phyloP scores from a whole-genome alignment of 2,888 invertebrate species.

The Agrochola circellaris region DNA sequence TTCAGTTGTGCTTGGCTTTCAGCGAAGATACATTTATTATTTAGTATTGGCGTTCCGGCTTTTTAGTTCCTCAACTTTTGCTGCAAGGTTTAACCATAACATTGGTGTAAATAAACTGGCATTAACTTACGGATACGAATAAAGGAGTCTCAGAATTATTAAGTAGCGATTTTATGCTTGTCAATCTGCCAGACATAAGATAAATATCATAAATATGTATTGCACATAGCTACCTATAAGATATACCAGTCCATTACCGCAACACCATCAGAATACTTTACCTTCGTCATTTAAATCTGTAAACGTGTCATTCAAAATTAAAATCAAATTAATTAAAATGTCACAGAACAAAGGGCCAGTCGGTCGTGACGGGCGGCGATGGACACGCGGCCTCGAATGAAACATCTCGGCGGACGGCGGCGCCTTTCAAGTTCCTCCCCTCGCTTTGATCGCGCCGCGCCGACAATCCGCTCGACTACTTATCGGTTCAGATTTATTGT shows the following conservation, averaged over 20 bases:
- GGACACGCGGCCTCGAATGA: slow-evolving; percentile 84
- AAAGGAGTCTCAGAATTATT: slow-evolving; percentile 14
- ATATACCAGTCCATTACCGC: slow-evolving; percentile 35
- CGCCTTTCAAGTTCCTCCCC: slow-evolving; percentile 87
- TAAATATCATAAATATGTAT: slow-evolving; percentile 1
- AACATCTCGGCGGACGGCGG: slow-evolving; percentile 81
- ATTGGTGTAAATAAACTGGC: slow-evolving; percentile 10
- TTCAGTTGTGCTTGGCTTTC: background rate
- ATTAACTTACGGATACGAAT: slow-evolving; percentile 3
- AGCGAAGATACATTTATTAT: background rate
- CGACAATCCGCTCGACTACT: slow-evolving; percentile 89
- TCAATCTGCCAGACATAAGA: slow-evolving; percentile 39
- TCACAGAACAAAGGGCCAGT: slow-evolving; percentile 81
- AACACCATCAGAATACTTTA: slow-evolving; percentile 53
- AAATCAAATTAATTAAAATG: slow-evolving; percentile 87
- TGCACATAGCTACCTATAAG: background rate
- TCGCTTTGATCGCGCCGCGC: slow-evolving; percentile 89
- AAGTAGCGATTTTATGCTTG: slow-evolving; percentile 40
- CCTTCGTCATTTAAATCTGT: slow-evolving; percentile 80
- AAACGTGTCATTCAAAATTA: slow-evolving; percentile 79
- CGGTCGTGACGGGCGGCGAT: slow-evolving; percentile 81
- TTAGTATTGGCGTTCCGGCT: background rate
- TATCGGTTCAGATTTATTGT: slow-evolving; percentile 91
- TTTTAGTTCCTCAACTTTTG: background rate
- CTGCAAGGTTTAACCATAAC: background rate